Evolutionary conservation across 2,113 vertebrate species (phyloP).

Genomic region (Gallinago jamesoni): DNA sequence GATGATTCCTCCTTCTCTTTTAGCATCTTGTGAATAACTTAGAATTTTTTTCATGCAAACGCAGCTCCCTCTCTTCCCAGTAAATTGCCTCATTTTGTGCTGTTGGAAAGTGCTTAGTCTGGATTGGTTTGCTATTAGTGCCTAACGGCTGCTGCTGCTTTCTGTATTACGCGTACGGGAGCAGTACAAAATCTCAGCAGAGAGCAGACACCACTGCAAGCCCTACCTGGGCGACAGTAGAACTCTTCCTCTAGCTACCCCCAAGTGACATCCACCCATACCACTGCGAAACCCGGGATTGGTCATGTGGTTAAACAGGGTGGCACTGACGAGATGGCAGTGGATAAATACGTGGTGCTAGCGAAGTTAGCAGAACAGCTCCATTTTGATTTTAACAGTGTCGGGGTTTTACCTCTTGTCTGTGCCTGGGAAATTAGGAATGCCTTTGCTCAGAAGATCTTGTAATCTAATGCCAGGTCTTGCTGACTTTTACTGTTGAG

Average conservation of each 20-base stretch:
- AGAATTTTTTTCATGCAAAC: slow-evolving; percentile 44
- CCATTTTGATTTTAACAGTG: background rate
- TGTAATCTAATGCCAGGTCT: slow-evolving; percentile 52
- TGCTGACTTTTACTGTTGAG: background rate
- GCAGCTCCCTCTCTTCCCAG: slow-evolving; percentile 54
- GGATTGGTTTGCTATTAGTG: background rate
- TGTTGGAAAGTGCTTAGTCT: slow-evolving; percentile 58
- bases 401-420: background rate
- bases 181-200: background rate
- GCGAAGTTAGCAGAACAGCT: background rate
- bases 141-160: slow-evolving; percentile 22
- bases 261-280: slow-evolving; percentile 8
- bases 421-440: slow-evolving; percentile 19
- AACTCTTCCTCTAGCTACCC: background rate
- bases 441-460: slow-evolving; percentile 2
- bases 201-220: slow-evolving; percentile 22
- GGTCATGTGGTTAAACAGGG: background rate
- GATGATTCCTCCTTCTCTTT: slow-evolving; percentile 50
- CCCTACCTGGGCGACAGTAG: background rate
- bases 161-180: background rate
- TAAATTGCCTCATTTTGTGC: slow-evolving; percentile 51
- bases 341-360: background rate
- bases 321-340: background rate
- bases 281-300: background rate
- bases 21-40: slow-evolving; percentile 60